Conservation (phyloP, 1,140 invertebrate genomes). For the Drosophila pandora region DNA sequence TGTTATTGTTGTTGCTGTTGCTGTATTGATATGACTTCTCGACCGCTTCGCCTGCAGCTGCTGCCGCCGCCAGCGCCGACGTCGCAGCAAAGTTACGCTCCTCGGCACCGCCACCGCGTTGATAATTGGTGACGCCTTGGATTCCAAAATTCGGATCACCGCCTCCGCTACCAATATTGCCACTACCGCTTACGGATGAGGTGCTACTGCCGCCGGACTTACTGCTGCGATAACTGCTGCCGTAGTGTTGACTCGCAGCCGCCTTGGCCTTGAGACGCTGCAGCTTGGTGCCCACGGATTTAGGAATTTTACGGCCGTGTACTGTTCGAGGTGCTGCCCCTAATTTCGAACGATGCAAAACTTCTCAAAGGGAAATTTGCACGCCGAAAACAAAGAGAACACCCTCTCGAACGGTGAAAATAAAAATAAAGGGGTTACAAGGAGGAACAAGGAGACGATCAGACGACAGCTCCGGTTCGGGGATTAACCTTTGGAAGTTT, state of each 20-base stretch:
- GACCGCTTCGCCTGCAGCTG: slow-evolving; percentile 61
- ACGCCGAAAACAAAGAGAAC: slow-evolving; percentile 58
- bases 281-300: slow-evolving; percentile 76
- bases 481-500: slow-evolving; percentile 33
- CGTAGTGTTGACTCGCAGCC: slow-evolving; percentile 76
- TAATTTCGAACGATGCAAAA: slow-evolving; percentile 57
- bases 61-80: slow-evolving; percentile 63
- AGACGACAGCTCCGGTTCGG: slow-evolving; percentile 4
- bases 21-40: slow-evolving; percentile 74
- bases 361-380: slow-evolving; percentile 68
- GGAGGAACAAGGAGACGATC: slow-evolving; percentile 12
- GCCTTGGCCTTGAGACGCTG: slow-evolving; percentile 82
- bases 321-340: slow-evolving; percentile 56
- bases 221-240: slow-evolving; percentile 50
- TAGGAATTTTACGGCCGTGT: slow-evolving; percentile 79
- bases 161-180: slow-evolving; percentile 17
- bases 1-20: slow-evolving; percentile 25
- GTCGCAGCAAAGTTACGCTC: slow-evolving; percentile 71
- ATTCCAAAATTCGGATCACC: slow-evolving; percentile 49
- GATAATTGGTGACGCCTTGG: slow-evolving; percentile 61
- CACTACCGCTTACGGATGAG: slow-evolving; percentile 15
- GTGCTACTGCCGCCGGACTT: slow-evolving; percentile 56
- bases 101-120: slow-evolving; percentile 78
- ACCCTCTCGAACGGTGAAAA: slow-evolving; percentile 60
- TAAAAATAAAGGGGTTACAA: slow-evolving; percentile 9